Evolutionary conservation across 2,888 invertebrate genomes (phyloP).

Genomic region (Cheilosia variabilis): DNA sequence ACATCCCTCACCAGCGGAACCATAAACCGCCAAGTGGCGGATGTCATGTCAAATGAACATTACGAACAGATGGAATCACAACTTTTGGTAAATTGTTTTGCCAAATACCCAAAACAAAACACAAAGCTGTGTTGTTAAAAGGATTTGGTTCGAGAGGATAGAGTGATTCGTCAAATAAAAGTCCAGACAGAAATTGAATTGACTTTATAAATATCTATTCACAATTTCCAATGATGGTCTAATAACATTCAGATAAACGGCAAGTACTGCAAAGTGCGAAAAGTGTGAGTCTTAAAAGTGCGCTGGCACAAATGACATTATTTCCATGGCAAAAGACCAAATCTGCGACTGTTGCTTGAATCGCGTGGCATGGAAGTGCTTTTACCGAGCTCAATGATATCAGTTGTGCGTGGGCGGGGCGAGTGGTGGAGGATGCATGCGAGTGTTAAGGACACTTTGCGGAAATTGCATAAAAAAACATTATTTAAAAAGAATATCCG

Average conservation of each 20-base stretch:
- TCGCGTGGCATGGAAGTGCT: slow-evolving; percentile 4
- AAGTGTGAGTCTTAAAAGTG: not conserved
- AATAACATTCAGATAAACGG: not conserved
- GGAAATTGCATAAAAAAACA: no score
- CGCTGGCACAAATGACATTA: not conserved
- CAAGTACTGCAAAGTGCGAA: no score
- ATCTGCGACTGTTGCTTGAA: slow-evolving; percentile 12
- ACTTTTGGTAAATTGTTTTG: not conserved
- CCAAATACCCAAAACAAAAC: slow-evolving; percentile 2
- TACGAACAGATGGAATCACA: slow-evolving; percentile 10
- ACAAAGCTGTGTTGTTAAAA: not conserved
- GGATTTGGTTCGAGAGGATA: not conserved
- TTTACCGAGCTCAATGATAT: slow-evolving; percentile 13
- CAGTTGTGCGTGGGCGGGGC: no score
- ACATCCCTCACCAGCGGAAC: not conserved
- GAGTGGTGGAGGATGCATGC: no score
- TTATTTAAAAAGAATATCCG: no score
- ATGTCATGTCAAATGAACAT: slow-evolving; percentile 10
- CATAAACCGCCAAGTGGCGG: not conserved
- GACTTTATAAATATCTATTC: no score
- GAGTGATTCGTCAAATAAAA: not conserved
- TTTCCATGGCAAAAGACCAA: slow-evolving; percentile 1
- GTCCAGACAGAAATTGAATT: no score
- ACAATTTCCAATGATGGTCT: not conserved
- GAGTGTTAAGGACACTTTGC: no score